These are phyloP conservation scores for Callaeas wilsoni DNA, from an alignment of 2,113 vertebrate species.

Conservation along the genomic window DNA sequence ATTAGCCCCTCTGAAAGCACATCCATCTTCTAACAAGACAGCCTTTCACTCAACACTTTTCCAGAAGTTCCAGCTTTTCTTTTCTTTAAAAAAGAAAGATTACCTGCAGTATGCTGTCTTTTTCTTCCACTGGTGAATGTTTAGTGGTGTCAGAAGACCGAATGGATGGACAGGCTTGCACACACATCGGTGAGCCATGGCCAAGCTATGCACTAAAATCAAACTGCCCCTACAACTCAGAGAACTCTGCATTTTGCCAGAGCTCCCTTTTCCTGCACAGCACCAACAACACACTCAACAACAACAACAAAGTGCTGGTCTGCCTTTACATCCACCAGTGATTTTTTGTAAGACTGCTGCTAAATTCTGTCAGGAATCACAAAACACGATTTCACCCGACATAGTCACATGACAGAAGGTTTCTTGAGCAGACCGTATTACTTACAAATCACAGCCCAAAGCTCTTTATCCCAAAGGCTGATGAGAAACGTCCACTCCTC, in stretches of 20 bases:
- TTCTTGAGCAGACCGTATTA: not conserved
- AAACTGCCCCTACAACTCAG: not conserved
- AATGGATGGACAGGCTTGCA: not conserved
- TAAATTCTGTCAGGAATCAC: not conserved
- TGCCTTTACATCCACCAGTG: not conserved
- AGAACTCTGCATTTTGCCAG: not conserved
- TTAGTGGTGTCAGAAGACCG: not conserved
- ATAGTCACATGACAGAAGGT: not conserved
- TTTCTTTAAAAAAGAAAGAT: not conserved
- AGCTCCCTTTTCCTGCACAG: not conserved
- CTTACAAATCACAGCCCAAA: not conserved
- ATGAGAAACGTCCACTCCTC: not conserved
- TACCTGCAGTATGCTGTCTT: not conserved
- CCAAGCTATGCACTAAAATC: not conserved
- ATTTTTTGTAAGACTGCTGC: not conserved
- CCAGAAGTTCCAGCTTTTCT: not conserved
- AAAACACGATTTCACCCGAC: not conserved
- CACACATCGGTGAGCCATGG: not conserved
- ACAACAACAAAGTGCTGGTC: not conserved
- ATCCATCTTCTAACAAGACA: not conserved
- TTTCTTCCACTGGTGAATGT: not conserved
- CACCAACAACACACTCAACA: not conserved
- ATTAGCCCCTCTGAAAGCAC: slow-evolving; percentile 22
- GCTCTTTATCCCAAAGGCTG: not conserved
- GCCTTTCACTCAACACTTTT: not conserved